Evolutionary conservation across 2,113 vertebrate genomes (phyloP), one percentile per base, ranked within the genome.

Genomic region (Pseudorhombus dupliciocellatus): DNA sequence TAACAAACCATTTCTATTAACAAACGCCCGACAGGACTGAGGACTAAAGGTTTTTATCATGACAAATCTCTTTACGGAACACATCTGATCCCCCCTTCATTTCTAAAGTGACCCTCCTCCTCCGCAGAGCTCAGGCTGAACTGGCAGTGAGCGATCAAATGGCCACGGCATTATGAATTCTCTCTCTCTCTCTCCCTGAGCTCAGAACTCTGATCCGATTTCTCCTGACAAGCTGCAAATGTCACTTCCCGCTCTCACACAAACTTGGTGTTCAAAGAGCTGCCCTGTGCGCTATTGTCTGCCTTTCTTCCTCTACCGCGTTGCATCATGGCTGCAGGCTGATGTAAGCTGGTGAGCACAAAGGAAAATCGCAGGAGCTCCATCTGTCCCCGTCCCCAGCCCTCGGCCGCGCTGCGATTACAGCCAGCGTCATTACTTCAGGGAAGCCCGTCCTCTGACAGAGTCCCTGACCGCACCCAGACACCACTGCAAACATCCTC

Each of bases 291-390:
- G 61, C 75, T 79, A 14, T 25, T 61, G 62, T 75, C 76, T 77
- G 67, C 53, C 54, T 65, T 62, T 46, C 66, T 21, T 77, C 50
- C 46, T 73, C 48, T 53, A 66, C 63, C 46, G 16, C 16, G 58
- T 89, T 91, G 83, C 87, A 80, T 89, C 87, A 89, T 7, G 52
- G 65, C 56, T 30, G 42, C 42, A 46, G 83, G 61, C 84, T 91
- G 90, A 89, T 83, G 86, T 70, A 86, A 88, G 75, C 65, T 8
- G 10, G 67, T 28, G 75, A 77, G 73, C 67, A 86, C 81, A 86
- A 73, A 86, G 54, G 30, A 69, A 71, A 73, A 83, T 66, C 7
- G 24, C 54, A 55, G 46, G 1, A 1, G 48, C 11, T 60, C 44
- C 48, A 62, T 81, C 71, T 15, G 40, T 68, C 59, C 34, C 44